Evolutionary conservation across 1,140 invertebrate species (phyloP).

Genomic region (Brachionus rubens): DNA sequence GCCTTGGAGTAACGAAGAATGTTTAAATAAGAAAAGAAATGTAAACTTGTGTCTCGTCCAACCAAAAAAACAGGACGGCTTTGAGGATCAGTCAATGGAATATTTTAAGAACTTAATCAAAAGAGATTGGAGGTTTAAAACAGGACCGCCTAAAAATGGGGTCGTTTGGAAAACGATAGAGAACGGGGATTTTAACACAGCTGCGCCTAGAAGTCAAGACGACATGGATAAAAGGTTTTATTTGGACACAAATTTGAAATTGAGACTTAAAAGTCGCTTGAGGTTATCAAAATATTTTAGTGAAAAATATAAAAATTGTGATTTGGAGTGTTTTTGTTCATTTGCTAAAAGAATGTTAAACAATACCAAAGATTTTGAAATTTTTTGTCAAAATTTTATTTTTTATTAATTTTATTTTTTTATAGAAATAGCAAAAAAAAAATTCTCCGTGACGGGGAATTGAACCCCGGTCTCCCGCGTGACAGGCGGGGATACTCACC

Average conservation of each 20-base stretch:
- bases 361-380: neutral
- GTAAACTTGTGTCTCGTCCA: neutral
- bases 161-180: neutral
- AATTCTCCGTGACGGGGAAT: no score
- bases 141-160: neutral
- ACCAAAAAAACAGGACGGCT: neutral
- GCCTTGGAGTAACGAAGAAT: neutral
- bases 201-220: neutral
- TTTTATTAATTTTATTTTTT: no score
- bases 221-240: neutral
- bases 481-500: no score
- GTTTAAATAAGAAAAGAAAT: neutral
- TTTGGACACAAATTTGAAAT: neutral
- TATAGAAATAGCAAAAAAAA: no score
- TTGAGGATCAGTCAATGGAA: neutral
- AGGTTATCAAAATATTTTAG: neutral
- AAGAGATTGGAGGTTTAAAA: neutral
- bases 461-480: no score
- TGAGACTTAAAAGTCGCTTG: neutral
- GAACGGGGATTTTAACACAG: neutral
- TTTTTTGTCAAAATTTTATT: neutral
- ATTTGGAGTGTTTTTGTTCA: neutral
- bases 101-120: neutral
- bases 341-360: conserved; percentile 12
- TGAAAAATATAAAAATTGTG: neutral